Base-by-base conservation (phyloP, 2,797 vertebrate species). In the Merluccius polli region DNA sequence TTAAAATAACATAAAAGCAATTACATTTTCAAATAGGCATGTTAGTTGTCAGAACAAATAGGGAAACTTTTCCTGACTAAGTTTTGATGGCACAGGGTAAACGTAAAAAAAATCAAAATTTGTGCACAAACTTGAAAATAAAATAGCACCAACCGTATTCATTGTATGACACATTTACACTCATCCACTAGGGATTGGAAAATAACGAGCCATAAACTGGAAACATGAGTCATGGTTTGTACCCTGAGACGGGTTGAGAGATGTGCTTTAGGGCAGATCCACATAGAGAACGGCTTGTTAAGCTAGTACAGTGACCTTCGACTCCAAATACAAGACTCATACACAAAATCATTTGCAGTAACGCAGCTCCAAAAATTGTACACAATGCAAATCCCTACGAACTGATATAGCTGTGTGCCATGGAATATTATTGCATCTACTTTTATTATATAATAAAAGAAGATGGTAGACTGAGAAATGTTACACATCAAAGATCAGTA, bases 401-500 rank as follows among this genome's bases (percentile, higher is more conserved):
- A 65, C 59, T 65, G 24, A 65, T 63, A 63, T 27, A 65, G 24
- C 24, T 3, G n/a, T 29, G 24, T 27, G 59, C 24, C n/a, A 3
- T 65, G 24, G 59, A 65, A 65, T 65, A 65, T 65, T 65, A 65
- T 65, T 59, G 52, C 52, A n/a, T n/a, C n/a, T n/a, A n/a, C n/a
- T 41, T 41, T 41, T 12, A 3, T 35, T 35, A 3, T 35, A 48
- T 4, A 48, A 41, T 8, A 16, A 38, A 38, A 38, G 36, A 1
- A 38, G 41, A 16, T 44, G 12, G 48, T n/a, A 21, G 21, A 24
- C 12, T 63, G 24, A 63, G 24, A 63, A 63, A 63, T 63, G 59
- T 63, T 63, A 63, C 48, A 63, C 59, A 27, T 63, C n/a, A 63
- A 24, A 11, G 59, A 63, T 24, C 24, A 27, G 8, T 27, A 6